Base-by-base conservation (phyloP, 2,113 vertebrate genomes). In the Equus quagga region DNA sequence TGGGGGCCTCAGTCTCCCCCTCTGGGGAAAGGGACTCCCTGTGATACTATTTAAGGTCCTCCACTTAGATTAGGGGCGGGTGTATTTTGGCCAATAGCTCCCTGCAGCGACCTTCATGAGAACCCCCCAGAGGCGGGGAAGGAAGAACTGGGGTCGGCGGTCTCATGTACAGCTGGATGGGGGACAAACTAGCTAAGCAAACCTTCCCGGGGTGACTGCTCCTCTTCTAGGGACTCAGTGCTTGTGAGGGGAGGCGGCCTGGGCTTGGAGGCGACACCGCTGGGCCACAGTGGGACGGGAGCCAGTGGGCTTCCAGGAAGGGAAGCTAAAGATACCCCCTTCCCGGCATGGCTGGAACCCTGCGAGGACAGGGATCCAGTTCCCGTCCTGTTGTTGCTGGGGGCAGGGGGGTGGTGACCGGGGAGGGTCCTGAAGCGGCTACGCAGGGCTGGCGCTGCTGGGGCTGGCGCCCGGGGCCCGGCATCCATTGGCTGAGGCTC, bases 271-370 rank as follows among this genome's bases (percentile, higher is more conserved):
- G 85, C 72, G 0, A 36, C 0, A 1, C 67, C 4, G 41, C 82
- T 24, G 88, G 89, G 92, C 86, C 89, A 31, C 1, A n/a, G 64
- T 5, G 58, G 97, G 94, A 85, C 21, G 1, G 93, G 88, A 90
- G 96, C 97, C 97, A 98, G 81, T 88, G 95, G 96, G 81, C 93
- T 97, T 97, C 96, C 97, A 89, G 97, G 97, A 98, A 98, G 96
- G 91, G 94, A 86, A 86, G 84, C 80, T 75, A 28, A 91, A 97
- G 98, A 97, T 93, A 62, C 93, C 95, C 92, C 92, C 96, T 96
- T 98, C 97, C 98, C 67, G 89, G 84, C 96, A 97, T 0, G 62
- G 83, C 96, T 62, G 92, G 81, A 72, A 13, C 67, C 62, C 94
- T 10, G 81, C 12, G 70, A 82, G 96, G 69, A 95, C 96, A 67